phyloP scores from a whole-genome alignment of 2,888 invertebrate genomes.

The Lathronympha strigana region DNA sequence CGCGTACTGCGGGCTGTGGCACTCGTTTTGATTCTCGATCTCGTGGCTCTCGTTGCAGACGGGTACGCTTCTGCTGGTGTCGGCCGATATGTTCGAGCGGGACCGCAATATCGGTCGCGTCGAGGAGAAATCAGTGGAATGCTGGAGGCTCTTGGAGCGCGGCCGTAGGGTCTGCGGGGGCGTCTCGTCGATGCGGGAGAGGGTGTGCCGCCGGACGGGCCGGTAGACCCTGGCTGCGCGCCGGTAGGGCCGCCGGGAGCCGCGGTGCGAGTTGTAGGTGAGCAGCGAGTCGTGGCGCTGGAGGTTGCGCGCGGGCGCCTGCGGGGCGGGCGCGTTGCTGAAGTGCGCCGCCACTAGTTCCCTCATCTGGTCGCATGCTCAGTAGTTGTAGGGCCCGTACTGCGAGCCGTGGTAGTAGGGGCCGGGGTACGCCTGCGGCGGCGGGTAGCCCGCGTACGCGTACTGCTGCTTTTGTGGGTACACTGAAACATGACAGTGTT shows the following conservation, averaged over 20 bases:
- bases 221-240: slow-evolving; percentile 71
- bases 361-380: slow-evolving; percentile 84
- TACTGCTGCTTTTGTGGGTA: slow-evolving; percentile 98
- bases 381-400: slow-evolving; percentile 97
- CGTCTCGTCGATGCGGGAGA: slow-evolving; percentile 77
- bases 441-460: slow-evolving; percentile 95
- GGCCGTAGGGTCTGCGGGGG: slow-evolving; percentile 57
- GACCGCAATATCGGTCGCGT: slow-evolving; percentile 69
- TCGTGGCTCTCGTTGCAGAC: slow-evolving; percentile 75
- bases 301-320: slow-evolving; percentile 76
- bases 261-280: slow-evolving; percentile 78
- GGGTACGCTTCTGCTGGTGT: slow-evolving; percentile 77
- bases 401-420: slow-evolving; percentile 96
- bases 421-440: slow-evolving; percentile 92
- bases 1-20: slow-evolving; percentile 73
- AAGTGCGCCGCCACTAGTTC: slow-evolving; percentile 77
- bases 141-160: slow-evolving; percentile 67
- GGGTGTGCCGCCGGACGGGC: slow-evolving; percentile 67
- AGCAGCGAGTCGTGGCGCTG: slow-evolving; percentile 58
- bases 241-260: slow-evolving; percentile 61
- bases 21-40: slow-evolving; percentile 61
- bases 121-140: slow-evolving; percentile 71
- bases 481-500: slow-evolving; percentile 81
- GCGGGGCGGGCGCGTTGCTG: slow-evolving; percentile 77
- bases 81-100: slow-evolving; percentile 74